phyloP scores from a whole-genome alignment of 2,797 vertebrate species.

The Furcifer pardalis region DNA sequence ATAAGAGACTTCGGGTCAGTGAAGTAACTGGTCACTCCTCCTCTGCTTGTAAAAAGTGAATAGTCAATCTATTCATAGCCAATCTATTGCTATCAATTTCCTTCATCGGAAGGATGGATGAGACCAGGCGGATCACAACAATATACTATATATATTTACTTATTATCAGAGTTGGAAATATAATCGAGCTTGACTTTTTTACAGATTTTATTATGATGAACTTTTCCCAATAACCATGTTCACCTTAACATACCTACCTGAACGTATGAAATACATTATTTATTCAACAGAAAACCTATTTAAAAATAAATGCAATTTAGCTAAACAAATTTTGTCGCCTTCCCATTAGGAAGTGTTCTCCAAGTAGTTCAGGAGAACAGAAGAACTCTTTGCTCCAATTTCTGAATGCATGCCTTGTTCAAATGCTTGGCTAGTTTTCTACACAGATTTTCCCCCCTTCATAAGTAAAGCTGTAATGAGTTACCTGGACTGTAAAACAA shows the following conservation, averaged over 20 bases:
- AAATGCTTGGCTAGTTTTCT: constrained; percentile 28
- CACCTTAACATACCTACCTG: constrained; percentile 42
- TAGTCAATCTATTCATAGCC: no score
- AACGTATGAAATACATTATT: constrained; percentile 46
- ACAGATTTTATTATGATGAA: no score
- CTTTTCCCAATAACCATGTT: constrained; percentile 39
- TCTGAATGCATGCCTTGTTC: constrained; percentile 62
- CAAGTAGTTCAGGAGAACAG: constrained; percentile 48
- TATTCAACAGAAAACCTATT: constrained; percentile 35
- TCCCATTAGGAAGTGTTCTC: constrained; percentile 57
- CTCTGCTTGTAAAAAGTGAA: no score
- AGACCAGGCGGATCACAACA: no score
- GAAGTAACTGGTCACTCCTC: no score
- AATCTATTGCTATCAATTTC: no score
- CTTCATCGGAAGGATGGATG: no score
- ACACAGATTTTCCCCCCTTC: constrained; percentile 29
- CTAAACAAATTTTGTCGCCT: constrained; percentile 21
- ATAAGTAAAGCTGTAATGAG: constrained; percentile 27
- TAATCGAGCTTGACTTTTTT: constrained; percentile 22
- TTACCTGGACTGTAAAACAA: constrained; percentile 59
- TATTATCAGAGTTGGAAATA: constrained; percentile 27
- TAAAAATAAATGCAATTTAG: constrained; percentile 28
- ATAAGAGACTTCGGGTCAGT: no score
- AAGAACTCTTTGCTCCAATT: constrained; percentile 36
- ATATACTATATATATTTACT: constrained; percentile 28